These are phyloP conservation scores for Pachyseris speciosa DNA, from an alignment of 64 coral and sea anemone species.

Conservation along the genomic window DNA sequence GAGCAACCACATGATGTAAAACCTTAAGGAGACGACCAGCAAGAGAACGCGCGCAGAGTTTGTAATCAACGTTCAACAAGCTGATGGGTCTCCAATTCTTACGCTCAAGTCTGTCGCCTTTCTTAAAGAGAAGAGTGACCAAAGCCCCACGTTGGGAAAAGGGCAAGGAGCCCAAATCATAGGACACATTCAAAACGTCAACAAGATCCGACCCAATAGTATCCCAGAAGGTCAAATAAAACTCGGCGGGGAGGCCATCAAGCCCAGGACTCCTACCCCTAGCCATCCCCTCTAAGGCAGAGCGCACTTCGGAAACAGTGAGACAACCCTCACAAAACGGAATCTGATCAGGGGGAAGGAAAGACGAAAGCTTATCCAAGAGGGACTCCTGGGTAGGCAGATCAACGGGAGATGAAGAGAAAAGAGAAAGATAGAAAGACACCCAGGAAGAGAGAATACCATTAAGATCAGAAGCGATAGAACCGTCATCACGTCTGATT, in stretches of 20 bases:
- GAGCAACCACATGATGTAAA: not conserved
- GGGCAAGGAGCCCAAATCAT: not conserved
- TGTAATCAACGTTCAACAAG: not conserved
- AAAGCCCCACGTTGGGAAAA: too few species aligned
- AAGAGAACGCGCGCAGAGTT: not conserved
- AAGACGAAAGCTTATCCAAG: not conserved
- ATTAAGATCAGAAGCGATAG: not conserved
- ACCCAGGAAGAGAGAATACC: not conserved
- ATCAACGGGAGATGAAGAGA: not conserved
- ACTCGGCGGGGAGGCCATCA: conserved; percentile 53
- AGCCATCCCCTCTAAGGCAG: not conserved
- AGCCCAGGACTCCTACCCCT: not conserved
- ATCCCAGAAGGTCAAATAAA: conserved; percentile 4
- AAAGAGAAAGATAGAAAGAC: not conserved
- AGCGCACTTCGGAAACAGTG: not conserved
- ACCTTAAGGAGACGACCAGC: not conserved
- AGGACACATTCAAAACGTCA: not conserved
- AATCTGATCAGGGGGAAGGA: not conserved
- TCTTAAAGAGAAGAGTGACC: conserved; percentile 7
- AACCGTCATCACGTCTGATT: not conserved
- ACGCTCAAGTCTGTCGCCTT: not conserved
- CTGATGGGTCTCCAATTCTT: conserved; percentile 33
- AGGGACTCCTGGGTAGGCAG: not conserved
- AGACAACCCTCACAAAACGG: not conserved
- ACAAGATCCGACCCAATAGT: not conserved